Percentiles rank a stretch among this genome's conserved stretches.
Conservation (phyloP, 2,113 vertebrate genomes). For the Gnathonemus longibarbis region DNA sequence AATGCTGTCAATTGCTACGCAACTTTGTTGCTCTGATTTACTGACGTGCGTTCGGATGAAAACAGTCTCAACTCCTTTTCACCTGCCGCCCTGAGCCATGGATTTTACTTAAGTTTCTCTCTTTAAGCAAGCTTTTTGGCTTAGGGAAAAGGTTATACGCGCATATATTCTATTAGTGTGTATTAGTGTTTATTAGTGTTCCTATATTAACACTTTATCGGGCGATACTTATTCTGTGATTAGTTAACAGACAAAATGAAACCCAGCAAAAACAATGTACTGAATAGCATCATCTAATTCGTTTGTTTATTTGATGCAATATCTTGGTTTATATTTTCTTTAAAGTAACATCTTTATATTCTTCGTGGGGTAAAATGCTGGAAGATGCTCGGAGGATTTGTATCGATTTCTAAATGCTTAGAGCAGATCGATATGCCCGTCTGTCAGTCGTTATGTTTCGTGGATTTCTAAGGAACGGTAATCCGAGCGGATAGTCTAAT, state of each 20-base stretch:
- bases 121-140: not conserved
- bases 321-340: not conserved
- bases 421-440: conserved; percentile 34
- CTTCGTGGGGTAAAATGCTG: not conserved
- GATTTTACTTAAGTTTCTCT: not conserved
- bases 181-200: not conserved
- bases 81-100: not conserved
- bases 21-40: conserved; percentile 46
- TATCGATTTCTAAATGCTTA: conserved; percentile 14
- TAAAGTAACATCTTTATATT: not conserved
- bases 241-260: not conserved
- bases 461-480: conserved; percentile 24
- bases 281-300: not conserved
- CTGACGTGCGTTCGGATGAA: conserved; percentile 39
- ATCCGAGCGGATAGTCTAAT: conserved; percentile 21
- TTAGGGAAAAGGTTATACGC: not conserved
- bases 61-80: not conserved
- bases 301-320: not conserved
- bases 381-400: not conserved
- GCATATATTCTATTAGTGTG: not conserved
- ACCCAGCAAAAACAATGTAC: not conserved
- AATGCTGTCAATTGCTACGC: conserved; percentile 26
- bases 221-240: not conserved
- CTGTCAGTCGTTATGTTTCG: conserved; percentile 38
- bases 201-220: not conserved